Percentiles rank a stretch among this genome's conserved stretches.
These are phyloP conservation scores for Oxyura jamaicensis DNA, from an alignment of 2,113 vertebrate species.

Conservation along the genomic window DNA sequence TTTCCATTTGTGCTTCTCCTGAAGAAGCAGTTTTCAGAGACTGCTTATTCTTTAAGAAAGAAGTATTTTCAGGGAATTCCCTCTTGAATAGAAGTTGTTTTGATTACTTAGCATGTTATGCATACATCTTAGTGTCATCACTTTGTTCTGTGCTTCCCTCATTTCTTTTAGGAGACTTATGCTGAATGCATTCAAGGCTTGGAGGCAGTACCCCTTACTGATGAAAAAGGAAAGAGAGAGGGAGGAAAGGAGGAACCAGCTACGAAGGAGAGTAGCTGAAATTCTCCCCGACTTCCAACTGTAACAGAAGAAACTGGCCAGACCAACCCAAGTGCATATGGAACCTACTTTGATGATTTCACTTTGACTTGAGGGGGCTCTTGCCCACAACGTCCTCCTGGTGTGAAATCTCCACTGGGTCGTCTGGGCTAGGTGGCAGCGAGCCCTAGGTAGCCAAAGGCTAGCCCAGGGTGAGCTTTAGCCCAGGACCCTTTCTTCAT, in stretches of 20 bases:
- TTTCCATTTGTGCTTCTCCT: neutral
- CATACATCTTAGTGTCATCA: neutral
- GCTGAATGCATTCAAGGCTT: slow-evolving; percentile 75
- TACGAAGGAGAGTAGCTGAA: slow-evolving; percentile 86
- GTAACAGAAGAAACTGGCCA: neutral
- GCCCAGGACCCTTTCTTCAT: neutral
- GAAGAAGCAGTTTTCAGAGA: neutral
- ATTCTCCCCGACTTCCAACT: slow-evolving; percentile 87
- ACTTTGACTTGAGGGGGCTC: neutral
- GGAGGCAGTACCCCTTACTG: slow-evolving; percentile 79
- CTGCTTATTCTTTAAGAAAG: neutral
- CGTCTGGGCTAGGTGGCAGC: neutral
- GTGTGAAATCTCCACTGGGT: fast-evolving
- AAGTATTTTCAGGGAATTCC: neutral
- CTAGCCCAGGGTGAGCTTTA: neutral
- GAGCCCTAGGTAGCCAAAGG: neutral
- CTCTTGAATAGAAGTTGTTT: neutral
- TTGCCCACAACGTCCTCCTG: neutral
- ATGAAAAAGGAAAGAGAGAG: slow-evolving; percentile 80
- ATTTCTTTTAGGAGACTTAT: slow-evolving; percentile 77
- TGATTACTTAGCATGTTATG: neutral
- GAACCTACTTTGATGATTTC: neutral
- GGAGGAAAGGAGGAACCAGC: slow-evolving; percentile 81
- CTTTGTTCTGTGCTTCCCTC: neutral
- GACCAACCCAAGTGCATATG: neutral